A percentile compares a stretch with the other conserved stretches of the same genome.
These are phyloP conservation scores for Thalassoma bifasciatum DNA, from an alignment of 2,113 vertebrate species.

Conservation along the genomic window DNA sequence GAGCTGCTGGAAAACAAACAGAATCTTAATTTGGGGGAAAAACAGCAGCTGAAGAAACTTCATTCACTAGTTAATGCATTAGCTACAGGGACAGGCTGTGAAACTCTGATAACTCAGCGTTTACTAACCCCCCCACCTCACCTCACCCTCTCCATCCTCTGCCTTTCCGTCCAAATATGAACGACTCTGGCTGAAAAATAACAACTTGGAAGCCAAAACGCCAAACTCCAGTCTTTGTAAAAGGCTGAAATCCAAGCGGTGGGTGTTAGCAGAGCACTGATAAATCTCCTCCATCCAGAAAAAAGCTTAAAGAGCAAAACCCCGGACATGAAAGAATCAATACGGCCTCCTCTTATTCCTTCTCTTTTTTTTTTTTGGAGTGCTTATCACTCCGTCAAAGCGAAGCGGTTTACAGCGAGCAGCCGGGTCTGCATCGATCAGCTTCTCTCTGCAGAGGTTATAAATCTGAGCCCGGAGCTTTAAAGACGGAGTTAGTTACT, in stretches of 20 bases:
- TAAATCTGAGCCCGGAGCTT: conserved; percentile 40
- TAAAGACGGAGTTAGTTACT: neutral
- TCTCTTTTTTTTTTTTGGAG: conserved; percentile 28
- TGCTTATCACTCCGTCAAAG: conserved; percentile 45
- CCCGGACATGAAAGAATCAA: no score
- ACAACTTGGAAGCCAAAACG: no score
- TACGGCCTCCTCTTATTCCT: neutral
- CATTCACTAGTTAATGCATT: neutral
- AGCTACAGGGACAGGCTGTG: no score
- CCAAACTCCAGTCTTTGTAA: no score
- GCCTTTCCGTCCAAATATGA: no score
- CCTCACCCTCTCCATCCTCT: no score
- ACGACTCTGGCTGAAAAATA: no score
- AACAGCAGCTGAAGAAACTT: neutral
- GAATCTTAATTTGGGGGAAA: neutral
- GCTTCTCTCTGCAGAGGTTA: conserved; percentile 46
- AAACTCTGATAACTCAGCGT: no score
- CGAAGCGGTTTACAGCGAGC: conserved; percentile 42
- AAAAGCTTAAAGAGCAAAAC: neutral
- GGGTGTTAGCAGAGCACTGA: conserved; percentile 23
- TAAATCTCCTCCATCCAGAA: conserved; percentile 16
- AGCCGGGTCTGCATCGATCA: conserved; percentile 56
- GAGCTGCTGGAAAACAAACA: no score
- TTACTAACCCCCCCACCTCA: no score
- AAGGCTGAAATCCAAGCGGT: no score